These are phyloP conservation scores for Antheraea pernyi DNA, from an alignment of 1,140 invertebrate genomes.

Conservation along the genomic window DNA sequence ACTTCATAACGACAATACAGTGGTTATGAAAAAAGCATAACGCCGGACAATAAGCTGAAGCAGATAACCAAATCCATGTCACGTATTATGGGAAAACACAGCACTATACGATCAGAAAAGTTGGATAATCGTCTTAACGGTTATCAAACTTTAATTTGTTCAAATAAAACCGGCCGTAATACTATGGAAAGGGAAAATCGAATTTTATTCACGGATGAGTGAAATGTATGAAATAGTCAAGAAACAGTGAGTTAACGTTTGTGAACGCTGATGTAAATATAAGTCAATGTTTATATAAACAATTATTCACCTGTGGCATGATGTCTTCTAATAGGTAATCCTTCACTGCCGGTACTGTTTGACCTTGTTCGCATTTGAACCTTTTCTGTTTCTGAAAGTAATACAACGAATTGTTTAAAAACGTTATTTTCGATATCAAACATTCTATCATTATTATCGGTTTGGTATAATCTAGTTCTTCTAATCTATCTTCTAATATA, in stretches of 20 bases:
- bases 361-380: constrained; percentile 81
- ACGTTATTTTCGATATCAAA: not conserved
- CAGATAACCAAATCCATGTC: not conserved
- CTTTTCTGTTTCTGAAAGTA: constrained; percentile 77
- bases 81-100: constrained; percentile 1
- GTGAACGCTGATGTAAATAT: not conserved
- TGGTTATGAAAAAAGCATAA: not conserved
- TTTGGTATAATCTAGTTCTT: too few relatives aligned
- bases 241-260: not conserved
- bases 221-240: not conserved
- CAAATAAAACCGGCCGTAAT: not conserved
- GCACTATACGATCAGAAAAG: not conserved
- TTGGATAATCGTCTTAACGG: not conserved
- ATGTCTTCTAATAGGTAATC: constrained; percentile 79
- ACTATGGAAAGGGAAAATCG: not conserved
- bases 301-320: constrained; percentile 73
- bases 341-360: constrained; percentile 80
- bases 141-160: not conserved
- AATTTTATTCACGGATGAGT: not conserved
- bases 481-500: too few relatives aligned
- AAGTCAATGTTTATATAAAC: not conserved
- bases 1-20: not conserved
- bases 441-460: too few relatives aligned
- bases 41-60: constrained; percentile 7
- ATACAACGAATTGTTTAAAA: not conserved